Base-by-base conservation (phyloP, 23 tunicate species). In the Pegea sp. region DNA sequence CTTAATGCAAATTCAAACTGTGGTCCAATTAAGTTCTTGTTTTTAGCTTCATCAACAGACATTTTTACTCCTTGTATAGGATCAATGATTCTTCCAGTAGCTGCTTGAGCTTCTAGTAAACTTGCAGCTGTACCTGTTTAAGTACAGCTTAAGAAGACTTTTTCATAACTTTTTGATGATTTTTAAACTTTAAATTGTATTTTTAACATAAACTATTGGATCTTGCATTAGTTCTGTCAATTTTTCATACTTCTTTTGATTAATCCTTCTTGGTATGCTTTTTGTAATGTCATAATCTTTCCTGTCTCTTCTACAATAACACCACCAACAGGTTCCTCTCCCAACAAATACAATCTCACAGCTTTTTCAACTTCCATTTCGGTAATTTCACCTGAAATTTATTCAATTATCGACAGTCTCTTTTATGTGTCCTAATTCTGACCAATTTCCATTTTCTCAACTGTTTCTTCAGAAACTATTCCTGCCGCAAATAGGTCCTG, bases 81-180 rank as follows among this genome's bases (percentile, higher is more conserved):
- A 60, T 91, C 86, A 16, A 91, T 65, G 20, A 91, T 69, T 49
- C 91, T 60, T 0, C 99, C 99, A 22, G 99, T 91, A 6, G 99
- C 99, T 11, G 99, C 99, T 72, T 91, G 99, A 20, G 99, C 99
- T 59, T 91, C 99, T 53, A 91, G 56, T 30, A 91, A 58, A 48
- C 93, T 79, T 33, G 79, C 69, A 5, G 93, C 65, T 2, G 91
- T 91, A 3, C 99, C 99, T 71, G 52, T 38, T 8, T 38, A 38
- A 16, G 11, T 38, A 38, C 46, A 38, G 46, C 11, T 7, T 52
- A 8, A 52, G 8, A 19, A 22, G 26, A 13, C n/a, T n/a, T n/a
- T n/a, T n/a, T n/a, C n/a, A n/a, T n/a, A n/a, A n/a, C n/a, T n/a
- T n/a, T n/a, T n/a, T n/a, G n/a, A n/a, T n/a, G n/a, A 8, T 38